phyloP scores from a whole-genome alignment of 2,797 vertebrate species.

The Sebastolobus alascanus region DNA sequence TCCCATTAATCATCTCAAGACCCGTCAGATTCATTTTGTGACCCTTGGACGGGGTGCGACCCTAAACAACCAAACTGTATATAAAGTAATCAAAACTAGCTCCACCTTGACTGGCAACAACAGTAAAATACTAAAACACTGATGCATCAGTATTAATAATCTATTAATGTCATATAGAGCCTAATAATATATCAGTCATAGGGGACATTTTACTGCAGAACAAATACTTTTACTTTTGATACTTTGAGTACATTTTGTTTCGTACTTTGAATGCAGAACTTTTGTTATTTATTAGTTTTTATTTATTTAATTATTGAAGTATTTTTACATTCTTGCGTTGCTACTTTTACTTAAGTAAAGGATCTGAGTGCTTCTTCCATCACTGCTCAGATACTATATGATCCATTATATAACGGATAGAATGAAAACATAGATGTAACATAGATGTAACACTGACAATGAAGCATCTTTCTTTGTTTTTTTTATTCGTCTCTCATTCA shows the following conservation, averaged over 20 bases:
- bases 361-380: not conserved
- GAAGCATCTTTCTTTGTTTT: constrained; percentile 54
- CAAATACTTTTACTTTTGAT: not conserved
- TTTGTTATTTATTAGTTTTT: too few species aligned
- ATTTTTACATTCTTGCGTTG: not conserved
- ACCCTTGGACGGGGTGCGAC: too few species aligned
- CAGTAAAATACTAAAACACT: not conserved
- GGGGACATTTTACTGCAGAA: not conserved
- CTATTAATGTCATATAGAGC: not conserved
- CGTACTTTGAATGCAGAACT: not conserved
- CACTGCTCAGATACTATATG: not conserved
- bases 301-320: too few species aligned
- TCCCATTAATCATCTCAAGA: too few species aligned
- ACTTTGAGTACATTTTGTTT: not conserved
- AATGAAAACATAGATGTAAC: constrained; percentile 10
- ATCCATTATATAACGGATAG: not conserved
- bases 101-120: not conserved
- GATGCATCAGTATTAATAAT: not conserved
- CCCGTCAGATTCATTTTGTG: too few species aligned
- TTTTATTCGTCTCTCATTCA: constrained; percentile 79
- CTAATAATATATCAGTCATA: too few species aligned
- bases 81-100: too few species aligned
- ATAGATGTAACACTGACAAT: too few species aligned
- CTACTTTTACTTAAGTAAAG: not conserved
- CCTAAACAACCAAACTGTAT: not conserved